Base-by-base conservation (phyloP, 2,888 invertebrate species). In the Mythimna vitellina region DNA sequence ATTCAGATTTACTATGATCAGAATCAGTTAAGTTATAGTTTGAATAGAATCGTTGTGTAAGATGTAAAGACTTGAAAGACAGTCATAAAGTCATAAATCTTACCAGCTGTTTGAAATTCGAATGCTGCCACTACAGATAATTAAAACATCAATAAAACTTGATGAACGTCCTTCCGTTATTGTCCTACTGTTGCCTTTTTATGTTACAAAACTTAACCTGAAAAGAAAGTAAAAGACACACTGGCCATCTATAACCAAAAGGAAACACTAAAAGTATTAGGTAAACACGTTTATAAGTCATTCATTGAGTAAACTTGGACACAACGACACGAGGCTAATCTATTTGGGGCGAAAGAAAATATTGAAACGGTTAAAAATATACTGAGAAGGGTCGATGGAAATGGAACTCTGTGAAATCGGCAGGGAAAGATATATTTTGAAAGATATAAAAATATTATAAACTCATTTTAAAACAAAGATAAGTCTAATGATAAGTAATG, bases 261-360 rank as follows among this genome's bases (percentile, higher is more conserved):
- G 38, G 78, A 82, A 82, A 73, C 46, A 77, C 57, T 64, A 71
- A 62, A 80, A 65, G 57, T 64, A 77, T 65, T 67, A 76, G 62
- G 65, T 76, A 79, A 78, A 78, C 67, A 76, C 9, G 65, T 75
- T 74, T 78, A 70, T 77, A 79, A 77, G 65, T 77, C 79, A 81
- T 77, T 82, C 76, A 78, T 83, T 76, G 62, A 74, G 77, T 79
- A 72, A 79, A 77, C 65, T 77, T 81, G 66, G 70, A 76, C 29
- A 68, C 63, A 75, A 71, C 46, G 68, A 56, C 71, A 71, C 61
- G 67, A 70, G 70, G 74, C 14, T 75, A 78, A 79, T 86, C 81
- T 86, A 83, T 86, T 86, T 80, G 62, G 73, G 56, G 77, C 71
- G 71, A 66, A 73, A 56, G 73, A 80, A 77, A 83, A 86, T 81